phyloP scores from a whole-genome alignment of 2,797 vertebrate genomes.

The Urosaurus nigricauda region DNA sequence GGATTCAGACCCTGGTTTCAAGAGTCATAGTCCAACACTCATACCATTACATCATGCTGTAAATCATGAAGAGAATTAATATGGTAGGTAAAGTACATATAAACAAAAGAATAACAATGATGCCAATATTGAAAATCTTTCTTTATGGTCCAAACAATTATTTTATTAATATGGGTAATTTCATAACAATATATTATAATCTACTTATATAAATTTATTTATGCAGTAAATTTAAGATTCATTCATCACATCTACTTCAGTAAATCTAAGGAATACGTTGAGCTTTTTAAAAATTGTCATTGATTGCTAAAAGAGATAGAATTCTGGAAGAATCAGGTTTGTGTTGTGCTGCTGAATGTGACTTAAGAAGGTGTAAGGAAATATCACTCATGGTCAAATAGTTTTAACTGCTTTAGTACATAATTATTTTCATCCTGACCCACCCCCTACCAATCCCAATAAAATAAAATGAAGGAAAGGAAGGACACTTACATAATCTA shows the following conservation, averaged over 20 bases:
- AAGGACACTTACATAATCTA: constrained; percentile 20
- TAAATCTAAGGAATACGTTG: background rate
- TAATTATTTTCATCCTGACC: constrained; percentile 18
- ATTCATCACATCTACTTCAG: background rate
- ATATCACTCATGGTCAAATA: constrained; percentile 6
- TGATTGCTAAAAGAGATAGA: background rate
- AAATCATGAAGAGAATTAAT: background rate
- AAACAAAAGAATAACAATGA: background rate
- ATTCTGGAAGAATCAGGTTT: constrained; percentile 16
- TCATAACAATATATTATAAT: background rate
- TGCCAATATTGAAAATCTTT: background rate
- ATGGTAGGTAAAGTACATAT: background rate
- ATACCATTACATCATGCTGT: background rate
- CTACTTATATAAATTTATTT: background rate
- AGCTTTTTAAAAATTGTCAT: background rate
- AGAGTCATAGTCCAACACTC: too few relatives aligned
- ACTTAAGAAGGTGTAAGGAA: constrained; percentile 4
- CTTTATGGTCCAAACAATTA: background rate
- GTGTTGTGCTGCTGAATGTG: constrained; percentile 1
- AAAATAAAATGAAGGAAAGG: constrained; percentile 24
- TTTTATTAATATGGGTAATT: background rate
- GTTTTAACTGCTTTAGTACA: constrained; percentile 42
- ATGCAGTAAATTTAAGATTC: background rate
- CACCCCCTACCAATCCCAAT: background rate
- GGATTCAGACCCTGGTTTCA: too few relatives aligned